These are phyloP conservation scores for Aricia agestis DNA, from an alignment of 1,140 invertebrate species.

Conservation along the genomic window DNA sequence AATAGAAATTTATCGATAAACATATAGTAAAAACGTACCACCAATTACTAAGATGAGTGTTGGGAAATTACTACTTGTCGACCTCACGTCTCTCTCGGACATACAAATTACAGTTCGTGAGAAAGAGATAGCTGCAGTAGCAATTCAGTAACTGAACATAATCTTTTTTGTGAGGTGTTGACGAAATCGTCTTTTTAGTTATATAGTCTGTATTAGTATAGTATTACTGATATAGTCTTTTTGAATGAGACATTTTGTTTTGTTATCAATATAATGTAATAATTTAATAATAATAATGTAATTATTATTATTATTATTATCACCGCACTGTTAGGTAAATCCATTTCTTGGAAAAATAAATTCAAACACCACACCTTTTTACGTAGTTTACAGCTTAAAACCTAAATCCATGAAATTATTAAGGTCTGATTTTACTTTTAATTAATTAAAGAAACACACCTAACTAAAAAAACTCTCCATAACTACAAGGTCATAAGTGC, in stretches of 20 bases:
- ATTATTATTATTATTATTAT: too few relatives aligned
- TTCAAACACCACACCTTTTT: too few relatives aligned
- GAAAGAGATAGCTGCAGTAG: conserved; percentile 28
- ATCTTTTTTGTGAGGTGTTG: conserved; percentile 33
- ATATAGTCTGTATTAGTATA: too few relatives aligned
- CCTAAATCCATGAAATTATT: too few relatives aligned
- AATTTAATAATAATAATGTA: too few relatives aligned
- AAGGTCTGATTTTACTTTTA: too few relatives aligned
- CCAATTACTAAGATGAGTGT: conserved; percentile 48
- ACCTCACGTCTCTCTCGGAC: conserved; percentile 21
- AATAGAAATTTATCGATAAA: conserved; percentile 24
- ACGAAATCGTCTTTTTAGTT: conserved; percentile 13
- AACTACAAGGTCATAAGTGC: neutral
- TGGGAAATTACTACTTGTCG: conserved; percentile 42
- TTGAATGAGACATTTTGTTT: neutral
- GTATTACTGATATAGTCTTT: conserved; percentile 10
- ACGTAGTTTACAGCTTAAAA: too few relatives aligned
- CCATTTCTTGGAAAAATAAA: too few relatives aligned
- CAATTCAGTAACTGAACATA: conserved; percentile 33
- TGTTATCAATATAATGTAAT: neutral
- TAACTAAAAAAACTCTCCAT: neutral
- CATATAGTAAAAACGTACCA: conserved; percentile 19
- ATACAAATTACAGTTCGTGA: conserved; percentile 33
- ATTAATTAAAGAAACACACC: too few relatives aligned
- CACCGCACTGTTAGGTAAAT: too few relatives aligned